Conservation (phyloP, 2,113 vertebrate genomes). For the Chascanopsetta lugubris region DNA sequence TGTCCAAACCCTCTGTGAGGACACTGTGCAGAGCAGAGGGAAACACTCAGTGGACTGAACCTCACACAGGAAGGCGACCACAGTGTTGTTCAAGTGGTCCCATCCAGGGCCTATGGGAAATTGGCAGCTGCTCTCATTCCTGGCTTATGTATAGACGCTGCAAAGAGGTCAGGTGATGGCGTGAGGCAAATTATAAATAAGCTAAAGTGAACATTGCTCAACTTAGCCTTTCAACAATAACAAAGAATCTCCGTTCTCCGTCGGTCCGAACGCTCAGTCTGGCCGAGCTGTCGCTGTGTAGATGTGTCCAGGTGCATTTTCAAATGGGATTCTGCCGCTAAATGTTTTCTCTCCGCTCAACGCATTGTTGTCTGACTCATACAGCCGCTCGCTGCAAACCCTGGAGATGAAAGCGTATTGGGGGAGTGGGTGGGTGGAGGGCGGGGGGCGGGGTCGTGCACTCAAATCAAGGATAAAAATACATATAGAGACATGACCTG, state of each 20-base stretch:
- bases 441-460: too few species aligned
- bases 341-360: conserved; percentile 11
- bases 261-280: conserved; percentile 6
- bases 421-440: too few species aligned
- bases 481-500: conserved; percentile 8
- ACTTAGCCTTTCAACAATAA: conserved; percentile 35
- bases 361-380: conserved; percentile 22
- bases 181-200: conserved; percentile 46
- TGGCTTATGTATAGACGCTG: conserved; percentile 28
- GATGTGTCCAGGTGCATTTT: too few species aligned
- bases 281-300: conserved; percentile 18
- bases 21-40: conserved; percentile 24
- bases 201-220: conserved; percentile 39
- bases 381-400: background rate
- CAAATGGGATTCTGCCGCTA: conserved; percentile 29
- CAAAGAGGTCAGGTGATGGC: conserved; percentile 42
- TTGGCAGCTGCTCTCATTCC: conserved; percentile 67
- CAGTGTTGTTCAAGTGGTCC: conserved; percentile 28
- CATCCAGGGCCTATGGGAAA: conserved; percentile 45
- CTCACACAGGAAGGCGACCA: conserved; percentile 39
- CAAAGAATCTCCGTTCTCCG: conserved; percentile 8
- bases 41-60: conserved; percentile 37
- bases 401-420: conserved; percentile 4
- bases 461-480: conserved; percentile 42
- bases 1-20: conserved; percentile 25